Evolutionary conservation across 2,113 vertebrate species (phyloP).

Genomic region (Calcarius ornatus): DNA sequence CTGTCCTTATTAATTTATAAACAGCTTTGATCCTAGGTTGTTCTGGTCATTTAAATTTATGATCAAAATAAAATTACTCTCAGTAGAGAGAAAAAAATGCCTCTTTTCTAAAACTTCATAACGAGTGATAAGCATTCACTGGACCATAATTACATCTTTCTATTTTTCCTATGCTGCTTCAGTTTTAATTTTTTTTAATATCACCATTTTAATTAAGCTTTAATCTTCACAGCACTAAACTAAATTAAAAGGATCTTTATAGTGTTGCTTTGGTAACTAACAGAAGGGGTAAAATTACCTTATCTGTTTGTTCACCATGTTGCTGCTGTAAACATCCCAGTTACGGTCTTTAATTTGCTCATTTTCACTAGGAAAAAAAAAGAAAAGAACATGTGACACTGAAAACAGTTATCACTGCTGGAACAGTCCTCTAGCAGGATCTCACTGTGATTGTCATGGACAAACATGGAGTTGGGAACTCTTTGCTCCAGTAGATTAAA

Average conservation of each 20-base stretch:
- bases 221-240: conserved; percentile 57
- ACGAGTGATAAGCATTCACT: conserved; percentile 8
- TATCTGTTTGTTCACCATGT: conserved; percentile 27
- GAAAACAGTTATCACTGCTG: not conserved
- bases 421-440: not conserved
- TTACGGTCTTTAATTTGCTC: conserved; percentile 38
- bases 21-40: not conserved
- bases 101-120: not conserved
- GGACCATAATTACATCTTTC: conserved; percentile 12
- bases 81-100: not conserved
- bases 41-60: conserved; percentile 47
- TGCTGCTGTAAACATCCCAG: conserved; percentile 2
- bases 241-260: conserved; percentile 57
- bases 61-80: conserved; percentile 58
- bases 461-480: not conserved
- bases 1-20: conserved; percentile 26
- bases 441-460: not conserved
- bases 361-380: not conserved
- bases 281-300: conserved; percentile 33
- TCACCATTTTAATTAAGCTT: conserved; percentile 69
- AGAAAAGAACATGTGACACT: not conserved
- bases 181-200: conserved; percentile 44
- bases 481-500: conserved; percentile 8
- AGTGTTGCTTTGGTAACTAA: conserved; percentile 31
- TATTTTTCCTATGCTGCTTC: conserved; percentile 21